Base-by-base conservation (phyloP, 2,888 invertebrate species). In the Syrista parreyssii region DNA sequence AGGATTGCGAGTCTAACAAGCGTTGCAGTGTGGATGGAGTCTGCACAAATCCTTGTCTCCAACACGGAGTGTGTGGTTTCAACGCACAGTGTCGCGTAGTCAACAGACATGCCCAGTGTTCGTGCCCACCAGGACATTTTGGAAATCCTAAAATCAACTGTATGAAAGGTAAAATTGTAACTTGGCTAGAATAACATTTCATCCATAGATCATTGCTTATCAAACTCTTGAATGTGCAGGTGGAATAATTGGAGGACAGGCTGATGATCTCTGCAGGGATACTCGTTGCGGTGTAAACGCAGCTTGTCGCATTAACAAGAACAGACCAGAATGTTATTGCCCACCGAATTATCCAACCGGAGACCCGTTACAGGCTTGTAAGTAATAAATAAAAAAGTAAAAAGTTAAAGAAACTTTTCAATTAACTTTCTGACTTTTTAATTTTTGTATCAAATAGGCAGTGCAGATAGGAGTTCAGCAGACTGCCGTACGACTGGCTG, bases 401-500 rank as follows among this genome's bases (percentile, higher is more conserved):
- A 4, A 33, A 31, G 3, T 15, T 0, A 3, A 33, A 32, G 4
- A 3, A 68, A 68, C 76, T 4, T 36, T 33, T 68, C 11, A 68
- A 36, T 73, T 12, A 12, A 36, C 68, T 31, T 36, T 3, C 4
- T 23, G n/a, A 69, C 32, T 32, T 15, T 75, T n/a, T 31, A 31
- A 55, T 55, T 15, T 9, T 2, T 55, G 1, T 31, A 71, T 23
- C 31, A 31, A 30, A 32, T 12, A 90, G 91, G 91, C 81, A 90
- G 85, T 75, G 82, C 86, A 55, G 91, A 90, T 68, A 88, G 80
- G 76, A 83, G 82, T 76, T 79, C 86, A 68, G 93, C 95, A 74
- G 97, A 97, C 89, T 97, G 98, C 91, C 94, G 97, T 85, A 96
- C 96, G 1, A 94, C 94, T 80, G 97, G 97, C 82, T 98, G 98